Conservation (phyloP, 1,140 invertebrate genomes). For the Aphis gossypii region DNA sequence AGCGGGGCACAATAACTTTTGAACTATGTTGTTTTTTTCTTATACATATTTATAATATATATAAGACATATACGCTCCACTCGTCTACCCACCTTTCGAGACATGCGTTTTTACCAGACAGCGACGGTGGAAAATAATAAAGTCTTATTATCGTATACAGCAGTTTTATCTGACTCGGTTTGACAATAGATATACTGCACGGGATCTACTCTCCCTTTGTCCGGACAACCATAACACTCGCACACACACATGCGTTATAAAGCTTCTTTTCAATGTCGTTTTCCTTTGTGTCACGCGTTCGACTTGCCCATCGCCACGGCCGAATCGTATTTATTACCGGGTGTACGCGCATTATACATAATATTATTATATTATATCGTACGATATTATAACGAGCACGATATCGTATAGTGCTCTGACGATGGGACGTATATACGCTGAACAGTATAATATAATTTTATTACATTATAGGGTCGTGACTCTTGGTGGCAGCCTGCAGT, state of each 20-base stretch:
- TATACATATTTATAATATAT: not conserved
- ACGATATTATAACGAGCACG: not conserved
- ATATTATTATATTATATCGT: not conserved
- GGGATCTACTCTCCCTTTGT: slow-evolving; percentile 12
- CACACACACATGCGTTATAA: not conserved
- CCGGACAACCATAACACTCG: not conserved
- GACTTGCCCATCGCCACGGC: not conserved
- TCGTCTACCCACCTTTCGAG: not conserved
- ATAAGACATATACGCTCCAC: not conserved
- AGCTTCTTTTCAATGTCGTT: slow-evolving; percentile 27
- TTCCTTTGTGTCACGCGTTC: slow-evolving; percentile 29
- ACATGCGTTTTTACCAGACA: not conserved
- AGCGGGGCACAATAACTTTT: slow-evolving; percentile 26
- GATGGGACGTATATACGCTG: not conserved
- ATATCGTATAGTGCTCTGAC: not conserved
- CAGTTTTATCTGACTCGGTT: not conserved
- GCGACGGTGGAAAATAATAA: slow-evolving; percentile 23
- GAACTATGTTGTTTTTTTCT: not conserved
- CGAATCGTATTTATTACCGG: not conserved
- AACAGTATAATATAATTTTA: not conserved
- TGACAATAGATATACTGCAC: slow-evolving; percentile 5
- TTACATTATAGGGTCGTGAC: not conserved
- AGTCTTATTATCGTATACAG: slow-evolving; percentile 21
- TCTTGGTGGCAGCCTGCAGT: not conserved
- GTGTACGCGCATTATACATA: not conserved